Conservation (phyloP, 2,888 invertebrate species). For the Zootermopsis nevadensis region DNA sequence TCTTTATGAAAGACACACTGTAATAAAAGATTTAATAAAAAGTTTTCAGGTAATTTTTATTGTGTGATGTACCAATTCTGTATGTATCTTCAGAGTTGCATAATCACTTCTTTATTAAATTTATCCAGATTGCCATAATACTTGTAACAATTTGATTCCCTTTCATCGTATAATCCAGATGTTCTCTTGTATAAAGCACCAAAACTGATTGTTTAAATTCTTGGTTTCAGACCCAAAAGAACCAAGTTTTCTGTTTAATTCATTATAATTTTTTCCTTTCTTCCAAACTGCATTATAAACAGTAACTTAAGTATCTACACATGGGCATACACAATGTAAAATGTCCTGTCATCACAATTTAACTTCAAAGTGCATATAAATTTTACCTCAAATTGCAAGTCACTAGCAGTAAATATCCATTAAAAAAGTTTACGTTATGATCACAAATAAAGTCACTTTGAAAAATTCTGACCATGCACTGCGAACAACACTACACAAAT, state of each 20-base stretch:
- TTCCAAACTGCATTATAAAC: background rate
- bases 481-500: background rate
- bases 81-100: background rate
- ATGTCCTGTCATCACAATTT: background rate
- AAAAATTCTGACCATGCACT: slow-evolving; percentile 6
- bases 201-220: background rate
- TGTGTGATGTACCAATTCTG: background rate
- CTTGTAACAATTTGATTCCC: background rate
- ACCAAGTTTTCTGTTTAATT: background rate
- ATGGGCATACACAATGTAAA: background rate
- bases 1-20: background rate
- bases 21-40: background rate
- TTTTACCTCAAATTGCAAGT: background rate
- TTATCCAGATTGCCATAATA: background rate
- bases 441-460: slow-evolving; percentile 19
- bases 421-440: slow-evolving; percentile 21
- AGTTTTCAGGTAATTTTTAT: background rate
- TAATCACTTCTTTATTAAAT: background rate
- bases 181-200: background rate
- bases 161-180: background rate
- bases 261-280: background rate
- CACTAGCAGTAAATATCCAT: slow-evolving; percentile 27
- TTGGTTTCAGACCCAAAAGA: background rate
- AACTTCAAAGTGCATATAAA: slow-evolving; percentile 31
- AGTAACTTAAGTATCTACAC: background rate